Base-by-base conservation (phyloP, 37 sponge, comb jelly and placozoan genomes). In the Amphimedon queenslandica region DNA sequence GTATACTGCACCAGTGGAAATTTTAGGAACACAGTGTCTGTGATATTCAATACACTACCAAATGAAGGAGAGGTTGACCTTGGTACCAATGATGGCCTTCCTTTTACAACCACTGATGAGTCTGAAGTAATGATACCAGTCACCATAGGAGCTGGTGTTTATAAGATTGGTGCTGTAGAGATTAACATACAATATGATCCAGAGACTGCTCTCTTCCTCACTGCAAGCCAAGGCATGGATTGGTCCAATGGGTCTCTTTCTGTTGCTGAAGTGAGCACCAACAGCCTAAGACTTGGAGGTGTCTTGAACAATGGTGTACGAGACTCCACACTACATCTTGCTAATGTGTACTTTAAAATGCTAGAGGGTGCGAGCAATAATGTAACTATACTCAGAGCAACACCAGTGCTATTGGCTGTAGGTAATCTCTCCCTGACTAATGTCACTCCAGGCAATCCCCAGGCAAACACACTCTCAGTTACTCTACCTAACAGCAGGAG, bases 231-330 rank as follows among this genome's bases (percentile, higher is more conserved):
- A 40, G 83, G 89, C 6, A 38, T 21, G 0, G 67, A 74, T 40
- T 82, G 83, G 83, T 36, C 3, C 34, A 75, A 58, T 69, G 84
- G 89, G 16, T 68, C 76, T 13, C 27, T 87, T 1, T 6, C 28
- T 4, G 20, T 66, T 13, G 64, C 68, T 1, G 42, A 30, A 4
- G n/a, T 34, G 18, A 55, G 11, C 5, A 61, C 61, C 10, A 64
- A 67, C 34, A 42, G 6, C 18, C 53, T 43, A 6, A 40, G 4
- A 28, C n/a, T 86, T 28, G 83, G 89, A n/a, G 83, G 89, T 21
- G 64, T 84, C 0, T 47, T 82, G 56, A 64, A 72, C 42, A 58
- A 39, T 0, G 82, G 87, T 37, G 83, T 51, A 13, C 13, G 40
- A 40, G 74, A 80, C n/a, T n/a, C 32, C 18, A 13, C 18, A 34